Evolutionary conservation across 2,113 vertebrate genomes (phyloP).

Genomic region (Nesogale talazaci): DNA sequence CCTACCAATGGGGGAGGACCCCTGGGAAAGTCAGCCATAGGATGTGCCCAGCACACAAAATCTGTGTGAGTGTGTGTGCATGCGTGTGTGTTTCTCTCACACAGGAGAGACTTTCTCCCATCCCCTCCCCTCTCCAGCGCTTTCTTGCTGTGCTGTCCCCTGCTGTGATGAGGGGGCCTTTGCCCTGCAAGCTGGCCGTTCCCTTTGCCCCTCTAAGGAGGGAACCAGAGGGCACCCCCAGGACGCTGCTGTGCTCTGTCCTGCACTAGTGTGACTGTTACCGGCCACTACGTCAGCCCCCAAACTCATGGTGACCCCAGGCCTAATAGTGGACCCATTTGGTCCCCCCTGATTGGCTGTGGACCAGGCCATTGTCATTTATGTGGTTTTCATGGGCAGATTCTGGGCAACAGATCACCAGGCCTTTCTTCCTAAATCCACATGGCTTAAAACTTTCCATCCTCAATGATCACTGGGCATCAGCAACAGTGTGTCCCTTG

Average conservation of each 20-base stretch:
- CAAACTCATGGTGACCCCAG: not conserved
- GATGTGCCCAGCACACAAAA: not conserved
- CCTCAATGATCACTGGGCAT: not conserved
- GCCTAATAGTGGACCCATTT: not conserved
- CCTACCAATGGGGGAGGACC: not conserved
- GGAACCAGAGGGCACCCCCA: fast-evolving
- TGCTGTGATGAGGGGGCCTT: fast-evolving
- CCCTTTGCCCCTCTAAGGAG: not conserved
- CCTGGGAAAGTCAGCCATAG: not conserved
- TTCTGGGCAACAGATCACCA: not conserved
- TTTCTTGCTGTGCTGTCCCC: not conserved
- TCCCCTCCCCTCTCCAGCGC: not conserved
- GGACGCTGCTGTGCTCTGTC: not conserved
- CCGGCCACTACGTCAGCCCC: not conserved
- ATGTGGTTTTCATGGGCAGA: not conserved
- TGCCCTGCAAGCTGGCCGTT: not conserved
- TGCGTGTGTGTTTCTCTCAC: too few relatives aligned
- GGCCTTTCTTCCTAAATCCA: not conserved
- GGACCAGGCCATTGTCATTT: not conserved
- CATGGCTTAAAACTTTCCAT: not conserved
- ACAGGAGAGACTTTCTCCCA: not conserved
- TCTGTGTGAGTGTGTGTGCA: too few relatives aligned
- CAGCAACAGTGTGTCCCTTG: not conserved
- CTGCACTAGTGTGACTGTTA: not conserved
- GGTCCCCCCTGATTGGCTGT: not conserved